Evolutionary conservation across 2,888 invertebrate species (phyloP), one percentile per base, ranked within the genome.

Genomic region (Xanthia togata): DNA sequence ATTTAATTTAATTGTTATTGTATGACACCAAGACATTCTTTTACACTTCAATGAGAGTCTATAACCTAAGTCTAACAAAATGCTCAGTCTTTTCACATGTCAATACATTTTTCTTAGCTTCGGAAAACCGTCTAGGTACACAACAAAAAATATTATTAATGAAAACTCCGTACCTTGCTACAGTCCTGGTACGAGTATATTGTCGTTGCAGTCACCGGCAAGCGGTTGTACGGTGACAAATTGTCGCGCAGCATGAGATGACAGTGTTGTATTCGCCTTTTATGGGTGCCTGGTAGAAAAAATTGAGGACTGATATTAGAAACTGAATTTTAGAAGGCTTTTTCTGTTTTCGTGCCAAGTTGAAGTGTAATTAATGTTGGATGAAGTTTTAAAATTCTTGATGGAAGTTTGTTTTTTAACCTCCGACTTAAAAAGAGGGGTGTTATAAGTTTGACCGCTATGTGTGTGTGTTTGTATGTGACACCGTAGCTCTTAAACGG

Each of bases 151-250:
- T 67, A 53, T 70, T 83, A 83, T 83, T 81, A 81, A 83, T 83
- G 78, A 78, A 72, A 83, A 68, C 76, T 68, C 50, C 20, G 60
- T 75, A 76, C 55, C 71, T 76, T 72, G 64, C 62, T 69, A 77
- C 81, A 78, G 72, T 64, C 31, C 69, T 62, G 38, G 73, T 73
- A n/a, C n/a, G n/a, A n/a, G n/a, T n/a, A 78, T 78, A 83, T 85
- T 86, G 76, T 78, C 23, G 78, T 53, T 76, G 75, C 74, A 84
- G 90, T 90, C 89, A 85, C 73, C 59, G 35, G 78, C 88, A 90
- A 87, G 81, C 83, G 86, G 86, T 86, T 78, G 70, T 78, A 73
- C 38, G 70, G 78, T 89, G 87, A 89, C 87, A 89, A 90, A 90
- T 87, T 85, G 86, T 81, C n/a, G 64, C 78, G 44, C 79, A 79